phyloP scores from a whole-genome alignment of 2,888 invertebrate genomes.

The Orthosia gracilis region DNA sequence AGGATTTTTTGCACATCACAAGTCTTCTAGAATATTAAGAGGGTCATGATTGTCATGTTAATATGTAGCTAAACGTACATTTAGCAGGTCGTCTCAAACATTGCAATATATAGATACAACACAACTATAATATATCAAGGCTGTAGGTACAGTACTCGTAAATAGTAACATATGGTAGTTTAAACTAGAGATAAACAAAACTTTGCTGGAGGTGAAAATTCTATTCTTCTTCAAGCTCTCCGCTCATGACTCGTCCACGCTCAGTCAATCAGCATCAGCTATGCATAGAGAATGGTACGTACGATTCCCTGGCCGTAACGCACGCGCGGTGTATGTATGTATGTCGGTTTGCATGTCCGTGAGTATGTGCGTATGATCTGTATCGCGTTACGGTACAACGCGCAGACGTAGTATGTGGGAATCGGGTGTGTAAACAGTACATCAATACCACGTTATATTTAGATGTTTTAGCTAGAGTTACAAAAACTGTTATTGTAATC shows the following conservation, averaged over 20 bases:
- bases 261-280: slow-evolving; percentile 54
- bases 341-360: background rate
- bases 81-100: too few relatives aligned
- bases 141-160: too few relatives aligned
- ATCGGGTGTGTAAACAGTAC: slow-evolving; percentile 50
- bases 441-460: slow-evolving; percentile 8
- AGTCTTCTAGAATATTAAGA: too few relatives aligned
- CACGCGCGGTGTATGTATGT: slow-evolving; percentile 37
- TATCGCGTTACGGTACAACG: slow-evolving; percentile 63
- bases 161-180: too few relatives aligned
- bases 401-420: slow-evolving; percentile 47
- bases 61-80: too few relatives aligned
- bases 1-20: too few relatives aligned
- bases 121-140: too few relatives aligned
- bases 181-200: too few relatives aligned
- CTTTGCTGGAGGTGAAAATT: too few relatives aligned
- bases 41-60: too few relatives aligned
- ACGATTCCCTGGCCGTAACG: slow-evolving; percentile 38
- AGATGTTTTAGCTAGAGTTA: slow-evolving; percentile 29
- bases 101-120: too few relatives aligned
- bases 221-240: slow-evolving; percentile 1
- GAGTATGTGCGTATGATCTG: slow-evolving; percentile 37
- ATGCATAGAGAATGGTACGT: slow-evolving; percentile 50
- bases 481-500: too few relatives aligned
- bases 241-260: slow-evolving; percentile 12